phyloP scores from a whole-genome alignment of 1,140 invertebrate species.

The Uloborus diversus region DNA sequence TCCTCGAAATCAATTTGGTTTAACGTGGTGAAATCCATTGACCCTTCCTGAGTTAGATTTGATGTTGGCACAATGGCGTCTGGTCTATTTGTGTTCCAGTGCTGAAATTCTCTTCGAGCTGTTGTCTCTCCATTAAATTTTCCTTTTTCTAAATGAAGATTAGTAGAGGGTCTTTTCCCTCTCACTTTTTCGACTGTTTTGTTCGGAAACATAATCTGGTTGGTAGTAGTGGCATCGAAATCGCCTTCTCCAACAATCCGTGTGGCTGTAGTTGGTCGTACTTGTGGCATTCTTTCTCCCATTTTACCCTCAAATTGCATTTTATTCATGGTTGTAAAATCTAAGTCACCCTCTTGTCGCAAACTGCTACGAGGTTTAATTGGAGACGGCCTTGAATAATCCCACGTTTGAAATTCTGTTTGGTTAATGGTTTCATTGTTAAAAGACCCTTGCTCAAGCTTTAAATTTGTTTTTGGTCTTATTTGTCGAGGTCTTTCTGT shows the following conservation, averaged over 20 bases:
- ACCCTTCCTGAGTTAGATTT: constrained; percentile 34
- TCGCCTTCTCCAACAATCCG: constrained; percentile 9
- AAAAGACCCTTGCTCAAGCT: constrained; percentile 23
- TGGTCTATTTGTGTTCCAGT: constrained; percentile 62
- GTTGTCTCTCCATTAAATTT: constrained; percentile 65
- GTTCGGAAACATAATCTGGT: constrained; percentile 10
- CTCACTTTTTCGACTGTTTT: constrained; percentile 4
- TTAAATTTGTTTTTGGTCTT: constrained; percentile 23
- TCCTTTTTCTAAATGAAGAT: constrained; percentile 36
- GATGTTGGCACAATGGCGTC: constrained; percentile 46
- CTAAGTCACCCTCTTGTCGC: constrained; percentile 56
- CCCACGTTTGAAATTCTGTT: constrained; percentile 24
- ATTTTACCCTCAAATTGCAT: constrained; percentile 24
- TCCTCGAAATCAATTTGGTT: constrained; percentile 20
- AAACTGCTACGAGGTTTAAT: constrained; percentile 20
- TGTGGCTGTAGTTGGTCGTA: constrained; percentile 14
- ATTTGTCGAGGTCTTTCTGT: background rate
- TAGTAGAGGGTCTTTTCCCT: constrained; percentile 32
- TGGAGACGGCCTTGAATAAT: constrained; percentile 34
- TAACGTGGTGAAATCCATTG: constrained; percentile 48
- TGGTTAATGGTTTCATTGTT: constrained; percentile 27
- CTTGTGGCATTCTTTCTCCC: constrained; percentile 22
- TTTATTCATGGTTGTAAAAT: constrained; percentile 36
- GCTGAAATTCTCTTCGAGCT: constrained; percentile 64
- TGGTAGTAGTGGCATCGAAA: constrained; percentile 36